phyloP scores from a whole-genome alignment of 1,140 invertebrate genomes.

The Lepidostoma basale region DNA sequence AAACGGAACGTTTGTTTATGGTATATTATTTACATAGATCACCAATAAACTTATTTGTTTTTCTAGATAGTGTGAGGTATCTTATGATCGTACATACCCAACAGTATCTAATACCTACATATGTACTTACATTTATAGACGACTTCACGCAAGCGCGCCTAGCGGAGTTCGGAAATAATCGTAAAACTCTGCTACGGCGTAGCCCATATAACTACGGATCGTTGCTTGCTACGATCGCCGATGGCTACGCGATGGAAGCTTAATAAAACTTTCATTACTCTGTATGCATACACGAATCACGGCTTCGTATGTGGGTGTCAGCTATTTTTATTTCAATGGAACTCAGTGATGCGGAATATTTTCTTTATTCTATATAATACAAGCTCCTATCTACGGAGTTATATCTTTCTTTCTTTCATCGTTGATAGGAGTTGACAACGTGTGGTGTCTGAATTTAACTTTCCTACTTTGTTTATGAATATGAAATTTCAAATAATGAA shows the following conservation, averaged over 20 bases:
- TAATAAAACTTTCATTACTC: constrained; percentile 44
- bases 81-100: too few relatives aligned
- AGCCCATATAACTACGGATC: constrained; percentile 9
- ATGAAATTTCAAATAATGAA: too few relatives aligned
- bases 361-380: neutral
- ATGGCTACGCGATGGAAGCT: constrained; percentile 45
- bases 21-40: too few relatives aligned
- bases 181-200: constrained; percentile 42
- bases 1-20: too few relatives aligned
- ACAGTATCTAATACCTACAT: neutral
- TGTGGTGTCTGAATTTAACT: too few relatives aligned
- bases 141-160: constrained; percentile 19
- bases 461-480: too few relatives aligned
- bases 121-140: neutral
- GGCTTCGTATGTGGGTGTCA: constrained; percentile 19
- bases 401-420: too few relatives aligned
- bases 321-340: constrained; percentile 32
- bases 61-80: too few relatives aligned
- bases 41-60: too few relatives aligned
- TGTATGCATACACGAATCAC: constrained; percentile 22
- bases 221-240: constrained; percentile 33
- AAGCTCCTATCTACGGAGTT: too few relatives aligned
- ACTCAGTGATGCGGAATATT: constrained; percentile 25
- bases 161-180: constrained; percentile 16
- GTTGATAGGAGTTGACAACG: too few relatives aligned